A percentile compares a stretch with the other conserved stretches of the same genome.
Conservation (phyloP, 2,797 vertebrate genomes). For the Peromyscus melanophrys region DNA sequence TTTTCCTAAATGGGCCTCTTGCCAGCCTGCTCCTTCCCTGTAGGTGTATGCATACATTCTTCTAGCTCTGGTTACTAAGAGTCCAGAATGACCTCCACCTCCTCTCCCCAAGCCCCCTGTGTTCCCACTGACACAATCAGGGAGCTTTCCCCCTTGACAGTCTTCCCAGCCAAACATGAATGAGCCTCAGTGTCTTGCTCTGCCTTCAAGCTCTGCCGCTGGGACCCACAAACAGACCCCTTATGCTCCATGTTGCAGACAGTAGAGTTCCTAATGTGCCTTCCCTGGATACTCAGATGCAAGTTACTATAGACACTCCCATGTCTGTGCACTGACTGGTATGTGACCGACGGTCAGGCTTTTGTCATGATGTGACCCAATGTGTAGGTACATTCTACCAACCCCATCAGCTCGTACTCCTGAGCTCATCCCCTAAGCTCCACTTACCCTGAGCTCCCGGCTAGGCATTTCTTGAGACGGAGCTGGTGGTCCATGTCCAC, state of each 20-base stretch:
- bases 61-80: not conserved
- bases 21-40: not conserved
- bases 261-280: no score
- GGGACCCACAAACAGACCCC: not conserved
- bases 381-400: not conserved
- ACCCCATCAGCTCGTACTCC: not conserved
- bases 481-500: not conserved
- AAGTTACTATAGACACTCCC: not conserved
- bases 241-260: not conserved
- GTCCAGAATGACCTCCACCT: not conserved
- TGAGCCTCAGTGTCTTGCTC: not conserved
- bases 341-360: not conserved
- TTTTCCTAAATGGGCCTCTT: not conserved
- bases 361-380: not conserved
- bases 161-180: not conserved
- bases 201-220: not conserved
- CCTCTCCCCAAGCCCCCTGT: not conserved
- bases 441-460: not conserved
- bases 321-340: not conserved
- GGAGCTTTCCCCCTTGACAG: not conserved
- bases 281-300: not conserved
- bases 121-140: not conserved
- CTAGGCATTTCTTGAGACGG: no score
- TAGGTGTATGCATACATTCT: not conserved
- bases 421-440: not conserved